Conservation (phyloP, 2,113 vertebrate genomes). For the Malurus elegans region DNA sequence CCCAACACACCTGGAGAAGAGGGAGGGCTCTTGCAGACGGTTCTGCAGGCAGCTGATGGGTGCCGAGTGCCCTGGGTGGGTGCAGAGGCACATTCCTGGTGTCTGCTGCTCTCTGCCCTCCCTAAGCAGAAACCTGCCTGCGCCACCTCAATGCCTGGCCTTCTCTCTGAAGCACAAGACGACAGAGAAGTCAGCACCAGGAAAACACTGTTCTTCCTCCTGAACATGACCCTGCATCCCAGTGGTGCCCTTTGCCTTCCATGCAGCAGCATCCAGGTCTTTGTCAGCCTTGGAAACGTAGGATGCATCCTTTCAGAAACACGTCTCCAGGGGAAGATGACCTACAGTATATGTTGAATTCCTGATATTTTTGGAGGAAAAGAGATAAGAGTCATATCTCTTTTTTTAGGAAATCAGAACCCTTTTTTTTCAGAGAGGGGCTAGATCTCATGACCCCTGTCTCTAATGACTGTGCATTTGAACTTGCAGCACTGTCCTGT, state of each 20-base stretch:
- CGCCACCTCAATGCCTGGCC: accelerated
- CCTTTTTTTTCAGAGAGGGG: background rate
- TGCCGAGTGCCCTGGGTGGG: background rate
- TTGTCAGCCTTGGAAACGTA: background rate
- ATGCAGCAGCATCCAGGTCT: background rate
- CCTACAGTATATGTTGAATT: background rate
- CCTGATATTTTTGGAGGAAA: background rate
- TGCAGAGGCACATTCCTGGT: background rate
- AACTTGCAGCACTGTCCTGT: background rate
- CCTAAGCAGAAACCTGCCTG: background rate
- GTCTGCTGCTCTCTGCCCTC: background rate
- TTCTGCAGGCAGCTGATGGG: accelerated
- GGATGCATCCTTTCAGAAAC: background rate
- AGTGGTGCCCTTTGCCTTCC: background rate
- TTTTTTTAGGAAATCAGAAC: background rate
- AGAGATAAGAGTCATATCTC: background rate
- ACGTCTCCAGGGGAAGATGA: background rate
- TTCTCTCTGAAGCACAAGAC: background rate
- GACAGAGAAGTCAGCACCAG: background rate
- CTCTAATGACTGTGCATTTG: background rate
- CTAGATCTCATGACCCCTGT: background rate
- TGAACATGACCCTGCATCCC: accelerated
- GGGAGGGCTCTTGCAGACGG: background rate
- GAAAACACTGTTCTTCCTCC: background rate
- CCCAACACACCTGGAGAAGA: accelerated